phyloP scores from a whole-genome alignment of 2,888 invertebrate species.

The Eutolmus rufibarbis region DNA sequence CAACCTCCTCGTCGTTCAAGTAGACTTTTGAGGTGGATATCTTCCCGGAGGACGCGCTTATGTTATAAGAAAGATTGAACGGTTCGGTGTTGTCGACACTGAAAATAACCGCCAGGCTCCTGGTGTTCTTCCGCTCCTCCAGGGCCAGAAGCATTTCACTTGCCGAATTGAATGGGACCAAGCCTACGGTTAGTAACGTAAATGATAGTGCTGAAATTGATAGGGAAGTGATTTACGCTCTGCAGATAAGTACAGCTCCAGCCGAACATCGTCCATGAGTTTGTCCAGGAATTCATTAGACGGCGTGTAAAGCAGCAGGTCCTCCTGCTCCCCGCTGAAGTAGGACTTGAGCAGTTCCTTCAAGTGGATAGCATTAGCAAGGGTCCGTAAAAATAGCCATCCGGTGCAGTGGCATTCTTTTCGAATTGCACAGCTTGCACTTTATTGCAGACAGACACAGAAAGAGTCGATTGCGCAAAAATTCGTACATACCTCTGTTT shows the following conservation, averaged over 20 bases:
- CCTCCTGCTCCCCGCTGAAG: slow-evolving; percentile 54
- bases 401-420: not conserved
- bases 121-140: slow-evolving; percentile 53
- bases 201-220: not conserved
- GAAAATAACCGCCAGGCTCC: slow-evolving; percentile 55
- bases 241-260: slow-evolving; percentile 51
- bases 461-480: not conserved
- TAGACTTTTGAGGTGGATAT: slow-evolving; percentile 59
- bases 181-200: not conserved
- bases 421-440: not conserved
- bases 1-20: slow-evolving; percentile 57
- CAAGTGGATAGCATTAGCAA: not conserved
- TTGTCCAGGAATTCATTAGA: slow-evolving; percentile 48
- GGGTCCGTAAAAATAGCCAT: not conserved
- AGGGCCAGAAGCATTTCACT: slow-evolving; percentile 52
- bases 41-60: slow-evolving; percentile 61
- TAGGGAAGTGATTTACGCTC: slow-evolving; percentile 47
- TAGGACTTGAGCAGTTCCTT: slow-evolving; percentile 51
- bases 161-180: slow-evolving; percentile 49
- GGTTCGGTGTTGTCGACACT: slow-evolving; percentile 45
- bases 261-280: slow-evolving; percentile 54
- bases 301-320: slow-evolving; percentile 55
- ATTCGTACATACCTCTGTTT: not conserved
- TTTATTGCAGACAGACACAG: not conserved
- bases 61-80: slow-evolving; percentile 58